phyloP scores from a whole-genome alignment of 2,113 vertebrate genomes.

The Oryzias woworae region DNA sequence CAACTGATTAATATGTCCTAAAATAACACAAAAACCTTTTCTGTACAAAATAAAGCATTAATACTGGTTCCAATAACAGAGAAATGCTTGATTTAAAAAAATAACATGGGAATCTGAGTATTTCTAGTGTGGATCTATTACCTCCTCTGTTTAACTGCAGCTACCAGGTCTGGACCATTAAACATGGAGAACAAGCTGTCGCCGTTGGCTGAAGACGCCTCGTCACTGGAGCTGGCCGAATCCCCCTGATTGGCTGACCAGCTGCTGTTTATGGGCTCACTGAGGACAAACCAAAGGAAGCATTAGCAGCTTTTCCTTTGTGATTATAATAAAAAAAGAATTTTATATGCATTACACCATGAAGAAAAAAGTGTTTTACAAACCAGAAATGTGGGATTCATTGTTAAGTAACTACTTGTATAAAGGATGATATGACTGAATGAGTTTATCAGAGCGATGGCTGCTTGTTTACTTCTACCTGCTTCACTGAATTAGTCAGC shows the following conservation, averaged over 20 bases:
- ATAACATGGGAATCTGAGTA: not conserved
- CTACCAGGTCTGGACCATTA: constrained; percentile 97
- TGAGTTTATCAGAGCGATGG: not conserved
- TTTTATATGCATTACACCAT: no score
- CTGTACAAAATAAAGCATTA: no score
- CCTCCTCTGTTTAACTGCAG: constrained; percentile 97
- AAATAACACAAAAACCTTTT: no score
- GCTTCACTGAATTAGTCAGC: not conserved
- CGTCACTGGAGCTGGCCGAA: constrained; percentile 95
- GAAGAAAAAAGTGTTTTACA: no score
- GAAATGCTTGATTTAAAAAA: no score
- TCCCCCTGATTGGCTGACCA: constrained; percentile 97
- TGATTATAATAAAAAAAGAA: no score
- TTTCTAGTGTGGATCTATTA: constrained; percentile 36
- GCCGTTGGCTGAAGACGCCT: constrained; percentile 95
- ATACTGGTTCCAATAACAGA: no score
- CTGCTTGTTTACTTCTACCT: constrained; percentile 15
- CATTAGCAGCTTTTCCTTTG: not conserved
- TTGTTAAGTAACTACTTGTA: no score
- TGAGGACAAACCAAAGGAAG: constrained; percentile 62
- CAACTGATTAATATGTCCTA: no score
- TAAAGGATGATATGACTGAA: no score
- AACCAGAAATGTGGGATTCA: no score
- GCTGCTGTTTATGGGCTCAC: constrained; percentile 87
- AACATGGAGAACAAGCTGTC: constrained; percentile 99